A percentile compares a stretch with the other conserved stretches of the same genome.
phyloP scores from a whole-genome alignment of 2,888 invertebrate genomes.

The Cantharis flavilabris region DNA sequence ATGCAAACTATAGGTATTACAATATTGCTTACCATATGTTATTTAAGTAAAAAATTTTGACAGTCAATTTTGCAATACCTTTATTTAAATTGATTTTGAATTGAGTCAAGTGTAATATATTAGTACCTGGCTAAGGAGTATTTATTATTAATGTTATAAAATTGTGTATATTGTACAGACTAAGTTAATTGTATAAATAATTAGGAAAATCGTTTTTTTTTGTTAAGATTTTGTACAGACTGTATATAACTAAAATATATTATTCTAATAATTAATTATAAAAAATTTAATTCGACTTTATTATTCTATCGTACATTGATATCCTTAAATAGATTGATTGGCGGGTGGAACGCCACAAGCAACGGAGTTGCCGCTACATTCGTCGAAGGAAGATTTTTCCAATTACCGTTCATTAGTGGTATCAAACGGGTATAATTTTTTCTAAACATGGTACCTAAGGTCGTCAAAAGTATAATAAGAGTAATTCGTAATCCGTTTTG shows the following conservation, averaged over 20 bases:
- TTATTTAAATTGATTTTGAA: conserved; percentile 19
- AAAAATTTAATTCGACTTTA: not conserved
- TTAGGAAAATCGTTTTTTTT: conserved; percentile 29
- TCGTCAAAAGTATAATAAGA: not conserved
- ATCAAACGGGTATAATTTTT: not conserved
- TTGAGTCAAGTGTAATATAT: conserved; percentile 53
- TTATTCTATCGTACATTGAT: not conserved
- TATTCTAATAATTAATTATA: conserved; percentile 26
- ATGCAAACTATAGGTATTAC: conserved; percentile 36
- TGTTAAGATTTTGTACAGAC: conserved; percentile 52
- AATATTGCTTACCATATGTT: conserved; percentile 18
- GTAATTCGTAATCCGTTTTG: not conserved
- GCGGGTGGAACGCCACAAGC: not conserved
- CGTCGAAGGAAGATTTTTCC: not conserved
- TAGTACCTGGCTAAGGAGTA: conserved; percentile 57
- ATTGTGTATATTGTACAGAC: conserved; percentile 40
- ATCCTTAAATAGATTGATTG: not conserved
- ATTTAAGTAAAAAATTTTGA: not conserved
- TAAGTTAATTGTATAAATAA: conserved; percentile 42
- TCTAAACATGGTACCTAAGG: not conserved
- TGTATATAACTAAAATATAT: conserved; percentile 51
- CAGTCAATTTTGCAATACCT: conserved; percentile 26
- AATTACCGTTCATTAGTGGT: not conserved
- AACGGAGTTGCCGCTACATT: not conserved
- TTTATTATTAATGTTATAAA: conserved; percentile 45